Evolutionary conservation across 2,888 invertebrate species (phyloP).

Genomic region (Hipparchia sbordonii): DNA sequence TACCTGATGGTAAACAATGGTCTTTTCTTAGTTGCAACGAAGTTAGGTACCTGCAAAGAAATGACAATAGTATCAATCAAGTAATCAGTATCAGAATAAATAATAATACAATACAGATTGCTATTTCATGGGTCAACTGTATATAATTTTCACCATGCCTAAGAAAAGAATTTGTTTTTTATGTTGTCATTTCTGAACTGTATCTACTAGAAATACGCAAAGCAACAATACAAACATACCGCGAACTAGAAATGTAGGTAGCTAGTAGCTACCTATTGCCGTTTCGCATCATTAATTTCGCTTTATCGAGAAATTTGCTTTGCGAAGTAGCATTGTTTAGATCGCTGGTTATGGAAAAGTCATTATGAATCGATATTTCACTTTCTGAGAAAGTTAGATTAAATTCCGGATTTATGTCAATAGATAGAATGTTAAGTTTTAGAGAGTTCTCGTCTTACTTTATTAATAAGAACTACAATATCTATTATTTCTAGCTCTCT

Average conservation of each 20-base stretch:
- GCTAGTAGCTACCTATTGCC: conserved; percentile 33
- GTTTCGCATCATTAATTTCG: conserved; percentile 43
- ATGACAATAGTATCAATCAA: no score
- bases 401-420: conserved; percentile 34
- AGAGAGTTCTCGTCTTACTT: conserved; percentile 18
- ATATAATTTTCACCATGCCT: no score
- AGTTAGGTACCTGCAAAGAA: no score
- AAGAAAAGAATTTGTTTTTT: no score
- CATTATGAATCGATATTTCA: conserved; percentile 44
- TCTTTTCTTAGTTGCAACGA: no score
- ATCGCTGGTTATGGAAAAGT: conserved; percentile 43
- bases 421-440: conserved; percentile 15
- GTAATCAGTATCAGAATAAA: no score
- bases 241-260: conserved; percentile 50
- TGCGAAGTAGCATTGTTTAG: conserved; percentile 43
- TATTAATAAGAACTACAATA: neutral
- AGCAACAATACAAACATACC: conserved; percentile 36
- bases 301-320: conserved; percentile 40
- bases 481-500: neutral
- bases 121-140: no score
- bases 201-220: conserved; percentile 32
- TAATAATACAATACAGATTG: no score
- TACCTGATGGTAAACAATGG: no score
- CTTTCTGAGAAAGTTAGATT: conserved; percentile 44
- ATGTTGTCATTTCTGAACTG: neutral